These are phyloP conservation scores for Cremastinae sp. DNA, from an alignment of 2,888 invertebrate genomes.

Conservation along the genomic window DNA sequence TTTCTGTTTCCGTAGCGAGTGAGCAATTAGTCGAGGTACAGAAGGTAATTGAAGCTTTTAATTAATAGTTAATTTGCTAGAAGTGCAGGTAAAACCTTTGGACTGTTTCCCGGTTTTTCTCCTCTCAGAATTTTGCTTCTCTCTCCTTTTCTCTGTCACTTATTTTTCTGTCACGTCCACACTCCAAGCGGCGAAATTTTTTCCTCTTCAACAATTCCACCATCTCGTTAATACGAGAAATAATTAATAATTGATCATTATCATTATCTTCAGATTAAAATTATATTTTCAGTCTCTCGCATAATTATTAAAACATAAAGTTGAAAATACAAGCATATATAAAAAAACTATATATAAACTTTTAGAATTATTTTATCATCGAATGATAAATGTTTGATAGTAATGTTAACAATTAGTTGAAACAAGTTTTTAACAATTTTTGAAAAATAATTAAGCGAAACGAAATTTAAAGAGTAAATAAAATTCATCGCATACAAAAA, in stretches of 20 bases:
- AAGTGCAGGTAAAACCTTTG: constrained; percentile 4
- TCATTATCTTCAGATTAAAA: constrained; percentile 61
- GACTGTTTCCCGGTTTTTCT: constrained; percentile 27
- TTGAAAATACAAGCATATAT: too few species aligned
- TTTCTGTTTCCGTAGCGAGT: constrained; percentile 29
- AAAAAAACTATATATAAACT: too few species aligned
- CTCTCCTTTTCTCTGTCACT: constrained; percentile 43
- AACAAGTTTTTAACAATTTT: too few species aligned
- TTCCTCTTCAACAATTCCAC: constrained; percentile 44
- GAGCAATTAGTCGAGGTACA: constrained; percentile 76
- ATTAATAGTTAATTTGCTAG: constrained; percentile 77
- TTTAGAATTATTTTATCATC: too few species aligned
- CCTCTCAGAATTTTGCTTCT: constrained; percentile 39
- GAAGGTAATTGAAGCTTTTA: constrained; percentile 73
- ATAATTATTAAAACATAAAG: too few species aligned
- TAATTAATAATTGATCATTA: constrained; percentile 75
- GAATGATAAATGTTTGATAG: too few species aligned
- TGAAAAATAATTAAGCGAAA: too few species aligned
- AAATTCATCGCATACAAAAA: too few species aligned
- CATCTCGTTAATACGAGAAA: constrained; percentile 73
- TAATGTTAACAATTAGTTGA: too few species aligned
- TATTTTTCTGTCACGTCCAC: not conserved
- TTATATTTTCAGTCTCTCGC: constrained; percentile 17
- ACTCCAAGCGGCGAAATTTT: constrained; percentile 60
- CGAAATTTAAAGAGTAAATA: too few species aligned